These are phyloP conservation scores for Florisuga fusca DNA, from an alignment of 2,797 vertebrate genomes.

Conservation along the genomic window DNA sequence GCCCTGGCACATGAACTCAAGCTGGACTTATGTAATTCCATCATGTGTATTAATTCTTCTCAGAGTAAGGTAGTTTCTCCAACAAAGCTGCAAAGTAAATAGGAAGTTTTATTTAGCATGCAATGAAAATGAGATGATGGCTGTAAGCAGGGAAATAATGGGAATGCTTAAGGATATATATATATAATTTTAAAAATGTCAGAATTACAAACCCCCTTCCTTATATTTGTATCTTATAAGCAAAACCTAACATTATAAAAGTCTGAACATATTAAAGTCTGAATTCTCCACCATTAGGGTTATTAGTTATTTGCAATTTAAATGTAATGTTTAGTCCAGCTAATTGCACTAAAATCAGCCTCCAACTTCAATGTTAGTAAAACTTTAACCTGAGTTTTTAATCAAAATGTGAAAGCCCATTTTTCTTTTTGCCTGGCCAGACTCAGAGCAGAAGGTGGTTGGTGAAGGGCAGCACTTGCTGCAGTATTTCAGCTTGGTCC, in stretches of 20 bases:
- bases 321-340: background rate
- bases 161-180: background rate
- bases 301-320: background rate
- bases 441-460: background rate
- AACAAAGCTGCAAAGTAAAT: conserved; percentile 34
- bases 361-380: background rate
- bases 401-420: background rate
- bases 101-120: background rate
- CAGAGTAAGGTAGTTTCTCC: background rate
- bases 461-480: background rate
- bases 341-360: background rate
- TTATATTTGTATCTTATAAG: background rate
- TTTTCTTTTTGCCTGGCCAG: background rate
- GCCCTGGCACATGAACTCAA: background rate
- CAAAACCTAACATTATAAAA: background rate
- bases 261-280: background rate
- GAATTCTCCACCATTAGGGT: background rate
- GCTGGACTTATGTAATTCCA: background rate
- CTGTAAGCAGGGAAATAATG: background rate
- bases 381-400: background rate
- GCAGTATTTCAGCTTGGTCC: background rate
- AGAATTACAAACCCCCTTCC: background rate
- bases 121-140: background rate
- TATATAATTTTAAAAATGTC: background rate
- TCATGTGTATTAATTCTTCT: background rate